Evolutionary conservation across 2,113 vertebrate genomes (phyloP).

Genomic region (Tragelaphus imberbis): DNA sequence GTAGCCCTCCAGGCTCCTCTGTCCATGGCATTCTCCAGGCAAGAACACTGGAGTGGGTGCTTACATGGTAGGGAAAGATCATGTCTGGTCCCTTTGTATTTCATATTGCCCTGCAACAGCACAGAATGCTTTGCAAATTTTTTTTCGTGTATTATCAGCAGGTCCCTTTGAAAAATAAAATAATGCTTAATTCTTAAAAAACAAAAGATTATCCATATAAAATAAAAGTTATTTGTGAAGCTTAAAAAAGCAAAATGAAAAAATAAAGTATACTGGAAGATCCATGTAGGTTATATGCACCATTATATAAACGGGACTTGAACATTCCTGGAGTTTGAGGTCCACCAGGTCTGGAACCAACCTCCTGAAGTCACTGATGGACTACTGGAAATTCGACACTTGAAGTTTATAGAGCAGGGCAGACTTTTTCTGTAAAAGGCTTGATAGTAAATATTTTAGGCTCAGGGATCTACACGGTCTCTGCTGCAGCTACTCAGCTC

Average conservation of each 20-base stretch:
- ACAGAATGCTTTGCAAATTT: neutral
- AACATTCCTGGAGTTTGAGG: neutral
- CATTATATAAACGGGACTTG: neutral
- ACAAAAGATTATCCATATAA: neutral
- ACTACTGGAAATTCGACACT: neutral
- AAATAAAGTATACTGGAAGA: neutral
- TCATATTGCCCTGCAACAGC: neutral
- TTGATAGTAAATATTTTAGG: neutral
- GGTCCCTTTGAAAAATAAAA: neutral
- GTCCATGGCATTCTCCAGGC: neutral
- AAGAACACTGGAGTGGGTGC: neutral
- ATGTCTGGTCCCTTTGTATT: neutral
- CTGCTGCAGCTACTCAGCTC: fast-evolving
- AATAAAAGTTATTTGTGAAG: neutral
- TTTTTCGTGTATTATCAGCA: neutral
- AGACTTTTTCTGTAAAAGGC: neutral
- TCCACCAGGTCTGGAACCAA: neutral
- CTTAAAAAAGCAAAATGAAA: neutral
- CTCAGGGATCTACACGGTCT: neutral
- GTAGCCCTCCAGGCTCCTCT: neutral
- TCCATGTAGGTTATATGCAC: neutral
- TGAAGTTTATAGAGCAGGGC: neutral
- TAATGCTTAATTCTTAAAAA: neutral
- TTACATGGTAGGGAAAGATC: neutral
- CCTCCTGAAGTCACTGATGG: neutral